Conservation (phyloP, 2,113 vertebrate species). For the Tricholaema leucomelas region DNA sequence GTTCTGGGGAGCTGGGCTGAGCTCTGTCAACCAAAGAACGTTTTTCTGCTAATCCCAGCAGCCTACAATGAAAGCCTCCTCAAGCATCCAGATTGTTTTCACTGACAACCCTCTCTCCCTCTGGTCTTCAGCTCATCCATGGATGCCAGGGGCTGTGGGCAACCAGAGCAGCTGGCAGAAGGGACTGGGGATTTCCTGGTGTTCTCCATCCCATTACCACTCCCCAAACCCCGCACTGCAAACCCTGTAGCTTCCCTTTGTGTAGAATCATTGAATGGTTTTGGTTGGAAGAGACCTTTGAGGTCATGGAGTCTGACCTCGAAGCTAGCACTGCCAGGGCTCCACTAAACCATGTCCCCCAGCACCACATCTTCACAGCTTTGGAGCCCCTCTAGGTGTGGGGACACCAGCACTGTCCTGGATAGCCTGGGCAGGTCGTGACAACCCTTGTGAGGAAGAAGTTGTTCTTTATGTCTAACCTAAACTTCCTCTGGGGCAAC, state of each 20-base stretch:
- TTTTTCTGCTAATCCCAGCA: background rate
- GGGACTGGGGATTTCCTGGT: background rate
- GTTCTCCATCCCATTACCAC: background rate
- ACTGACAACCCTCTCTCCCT: fast-evolving
- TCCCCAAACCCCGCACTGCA: background rate
- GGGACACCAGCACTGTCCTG: background rate
- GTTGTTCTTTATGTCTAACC: background rate
- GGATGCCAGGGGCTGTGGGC: fast-evolving
- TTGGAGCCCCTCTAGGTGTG: background rate
- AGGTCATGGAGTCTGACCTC: background rate
- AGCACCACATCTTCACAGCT: background rate
- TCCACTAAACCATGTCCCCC: background rate
- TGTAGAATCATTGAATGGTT: background rate
- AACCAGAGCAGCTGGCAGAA: fast-evolving
- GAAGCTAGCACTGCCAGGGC: background rate
- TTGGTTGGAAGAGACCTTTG: background rate
- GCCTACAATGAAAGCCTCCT: fast-evolving
- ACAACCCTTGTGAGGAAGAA: background rate
- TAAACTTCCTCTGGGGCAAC: background rate
- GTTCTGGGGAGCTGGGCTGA: background rate
- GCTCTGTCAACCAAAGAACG: fast-evolving
- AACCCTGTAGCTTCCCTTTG: background rate
- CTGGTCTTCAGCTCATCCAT: background rate
- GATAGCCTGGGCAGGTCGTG: background rate
- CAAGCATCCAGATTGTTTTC: fast-evolving